phyloP scores from a whole-genome alignment of 2,797 vertebrate species.

The Rhinogobio ventralis region DNA sequence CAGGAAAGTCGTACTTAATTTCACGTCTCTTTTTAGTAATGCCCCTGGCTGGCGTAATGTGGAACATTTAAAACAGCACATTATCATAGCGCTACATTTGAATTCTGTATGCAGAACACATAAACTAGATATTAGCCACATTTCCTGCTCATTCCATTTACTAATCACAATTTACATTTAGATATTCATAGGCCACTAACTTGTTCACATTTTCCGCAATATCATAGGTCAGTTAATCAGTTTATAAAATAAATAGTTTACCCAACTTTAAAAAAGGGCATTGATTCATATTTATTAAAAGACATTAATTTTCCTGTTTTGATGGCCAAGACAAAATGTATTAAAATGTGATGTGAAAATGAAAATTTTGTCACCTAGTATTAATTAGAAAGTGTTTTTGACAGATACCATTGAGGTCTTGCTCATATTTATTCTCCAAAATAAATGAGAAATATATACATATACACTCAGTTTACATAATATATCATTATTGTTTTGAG shows the following conservation, averaged over 20 bases:
- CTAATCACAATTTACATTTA: background rate
- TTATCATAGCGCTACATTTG: slow-evolving; percentile 9
- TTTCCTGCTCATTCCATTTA: background rate
- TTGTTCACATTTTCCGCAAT: background rate
- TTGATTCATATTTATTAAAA: background rate
- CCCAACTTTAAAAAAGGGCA: background rate
- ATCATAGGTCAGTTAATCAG: background rate
- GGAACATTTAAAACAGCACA: slow-evolving; percentile 4
- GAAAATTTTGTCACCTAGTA: background rate
- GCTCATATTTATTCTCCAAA: background rate
- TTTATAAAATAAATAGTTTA: background rate
- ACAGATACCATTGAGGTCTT: background rate
- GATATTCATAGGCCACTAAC: background rate
- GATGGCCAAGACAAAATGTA: background rate
- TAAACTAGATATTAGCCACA: background rate
- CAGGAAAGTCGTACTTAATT: slow-evolving; percentile 14
- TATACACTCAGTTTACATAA: no score
- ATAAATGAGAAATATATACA: no score
- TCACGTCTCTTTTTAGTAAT: slow-evolving; percentile 22
- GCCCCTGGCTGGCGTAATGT: background rate
- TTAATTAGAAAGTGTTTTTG: background rate
- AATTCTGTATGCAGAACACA: background rate
- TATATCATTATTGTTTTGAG: slow-evolving; percentile 5
- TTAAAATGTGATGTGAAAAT: background rate
- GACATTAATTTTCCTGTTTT: background rate